Evolutionary conservation across 2,888 invertebrate genomes (phyloP).

Genomic region (Nasonia oneida): DNA sequence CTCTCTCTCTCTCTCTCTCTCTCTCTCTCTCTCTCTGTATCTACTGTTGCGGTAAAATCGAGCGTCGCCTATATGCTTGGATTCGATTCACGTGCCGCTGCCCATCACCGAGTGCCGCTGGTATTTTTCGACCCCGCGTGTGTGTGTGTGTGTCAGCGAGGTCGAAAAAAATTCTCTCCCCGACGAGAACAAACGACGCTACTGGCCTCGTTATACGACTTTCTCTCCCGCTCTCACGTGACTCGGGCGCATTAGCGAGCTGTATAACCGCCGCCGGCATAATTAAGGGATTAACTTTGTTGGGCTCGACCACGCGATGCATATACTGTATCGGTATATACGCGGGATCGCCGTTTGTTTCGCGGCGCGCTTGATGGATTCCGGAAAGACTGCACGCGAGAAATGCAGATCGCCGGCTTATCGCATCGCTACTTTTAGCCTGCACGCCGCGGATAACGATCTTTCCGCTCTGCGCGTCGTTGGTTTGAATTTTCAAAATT

Average conservation of each 20-base stretch:
- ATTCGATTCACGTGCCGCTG: slow-evolving; percentile 35
- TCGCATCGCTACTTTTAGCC: not conserved
- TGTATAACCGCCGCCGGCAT: not conserved
- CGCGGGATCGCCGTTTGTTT: slow-evolving; percentile 1
- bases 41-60: slow-evolving; percentile 30
- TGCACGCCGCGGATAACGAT: not conserved
- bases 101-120: not conserved
- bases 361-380: not conserved
- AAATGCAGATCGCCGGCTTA: not conserved
- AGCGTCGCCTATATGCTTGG: slow-evolving; percentile 27
- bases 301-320: slow-evolving; percentile 25
- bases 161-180: not conserved
- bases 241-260: slow-evolving; percentile 21
- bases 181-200: slow-evolving; percentile 45
- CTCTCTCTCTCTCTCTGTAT: not conserved
- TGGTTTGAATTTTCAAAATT: too few species aligned
- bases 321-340: not conserved
- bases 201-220: slow-evolving; percentile 23
- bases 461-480: not conserved
- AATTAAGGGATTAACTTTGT: slow-evolving; percentile 47
- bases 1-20: not conserved
- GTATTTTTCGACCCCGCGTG: not conserved
- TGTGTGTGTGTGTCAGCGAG: not conserved
- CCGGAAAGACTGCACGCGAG: not conserved
- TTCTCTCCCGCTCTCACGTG: slow-evolving; percentile 2